Conservation (phyloP, 2,797 vertebrate genomes). For the Myotis daubentonii region DNA sequence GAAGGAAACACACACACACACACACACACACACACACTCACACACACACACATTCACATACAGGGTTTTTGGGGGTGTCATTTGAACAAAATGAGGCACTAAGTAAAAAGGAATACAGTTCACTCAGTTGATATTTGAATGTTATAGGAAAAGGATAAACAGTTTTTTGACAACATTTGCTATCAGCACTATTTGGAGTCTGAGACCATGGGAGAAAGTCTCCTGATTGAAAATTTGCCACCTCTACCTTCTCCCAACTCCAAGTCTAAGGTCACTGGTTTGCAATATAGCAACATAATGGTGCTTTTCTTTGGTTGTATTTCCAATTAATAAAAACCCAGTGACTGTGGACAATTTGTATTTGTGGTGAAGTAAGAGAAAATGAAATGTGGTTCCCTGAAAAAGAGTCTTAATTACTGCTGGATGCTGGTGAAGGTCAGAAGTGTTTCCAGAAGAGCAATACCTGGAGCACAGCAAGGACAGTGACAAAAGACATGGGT, state of each 20-base stretch:
- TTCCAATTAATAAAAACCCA: background rate
- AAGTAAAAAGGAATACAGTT: background rate
- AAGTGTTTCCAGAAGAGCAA: background rate
- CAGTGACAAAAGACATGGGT: background rate
- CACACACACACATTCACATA: background rate
- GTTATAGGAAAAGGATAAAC: background rate
- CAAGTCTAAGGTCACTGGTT: background rate
- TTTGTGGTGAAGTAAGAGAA: background rate
- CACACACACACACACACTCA: background rate
- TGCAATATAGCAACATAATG: background rate
- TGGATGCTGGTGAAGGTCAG: background rate
- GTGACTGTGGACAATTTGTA: background rate
- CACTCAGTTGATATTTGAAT: background rate
- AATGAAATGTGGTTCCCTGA: background rate
- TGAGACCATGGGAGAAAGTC: background rate
- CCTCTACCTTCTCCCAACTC: background rate
- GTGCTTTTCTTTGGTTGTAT: background rate
- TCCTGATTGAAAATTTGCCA: background rate
- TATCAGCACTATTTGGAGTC: background rate
- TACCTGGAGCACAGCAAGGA: background rate
- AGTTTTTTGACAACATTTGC: background rate
- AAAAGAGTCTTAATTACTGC: background rate
- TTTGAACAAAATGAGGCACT: background rate
- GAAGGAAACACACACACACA: background rate
- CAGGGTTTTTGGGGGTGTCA: background rate